These are phyloP conservation scores for Halocynthia aurantium DNA, from an alignment of 23 tunicate genomes.

Conservation along the genomic window DNA sequence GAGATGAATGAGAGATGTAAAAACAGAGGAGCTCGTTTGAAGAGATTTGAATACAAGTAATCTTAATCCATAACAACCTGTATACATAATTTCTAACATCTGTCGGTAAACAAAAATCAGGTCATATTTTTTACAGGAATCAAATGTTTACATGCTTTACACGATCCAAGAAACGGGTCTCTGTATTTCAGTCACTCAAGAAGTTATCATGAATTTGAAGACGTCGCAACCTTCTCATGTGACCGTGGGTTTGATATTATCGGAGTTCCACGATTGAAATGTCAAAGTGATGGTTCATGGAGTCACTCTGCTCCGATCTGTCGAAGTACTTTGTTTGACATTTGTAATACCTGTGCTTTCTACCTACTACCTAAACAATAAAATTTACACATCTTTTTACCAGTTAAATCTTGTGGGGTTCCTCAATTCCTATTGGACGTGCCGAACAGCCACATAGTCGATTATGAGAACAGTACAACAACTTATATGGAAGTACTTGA, in stretches of 20 bases:
- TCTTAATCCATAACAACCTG: too few species aligned
- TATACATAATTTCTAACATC: too few species aligned
- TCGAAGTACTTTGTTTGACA: slow-evolving; percentile 25
- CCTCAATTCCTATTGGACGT: slow-evolving; percentile 24
- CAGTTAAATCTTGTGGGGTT: slow-evolving; percentile 54
- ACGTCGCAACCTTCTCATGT: slow-evolving; percentile 36
- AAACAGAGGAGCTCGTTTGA: too few species aligned
- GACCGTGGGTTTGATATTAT: slow-evolving; percentile 42
- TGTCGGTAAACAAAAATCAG: too few species aligned
- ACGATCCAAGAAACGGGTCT: slow-evolving; percentile 30
- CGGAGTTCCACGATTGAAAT: slow-evolving; percentile 18
- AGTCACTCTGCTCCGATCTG: slow-evolving; percentile 29
- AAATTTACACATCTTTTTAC: background rate
- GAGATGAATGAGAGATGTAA: too few species aligned
- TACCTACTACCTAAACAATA: too few species aligned
- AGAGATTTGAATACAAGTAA: too few species aligned
- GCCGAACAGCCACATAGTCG: slow-evolving; percentile 11
- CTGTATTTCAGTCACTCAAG: slow-evolving; percentile 9
- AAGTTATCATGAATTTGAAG: slow-evolving; percentile 61
- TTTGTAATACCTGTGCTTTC: too few species aligned
- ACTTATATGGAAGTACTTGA: slow-evolving; percentile 19
- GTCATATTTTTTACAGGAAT: slow-evolving; percentile 16
- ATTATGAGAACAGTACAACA: background rate
- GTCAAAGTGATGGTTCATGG: slow-evolving; percentile 67
- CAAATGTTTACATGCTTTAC: slow-evolving; percentile 31